Evolutionary conservation across 1,140 invertebrate species (phyloP).

Genomic region (Bombus affinis): DNA sequence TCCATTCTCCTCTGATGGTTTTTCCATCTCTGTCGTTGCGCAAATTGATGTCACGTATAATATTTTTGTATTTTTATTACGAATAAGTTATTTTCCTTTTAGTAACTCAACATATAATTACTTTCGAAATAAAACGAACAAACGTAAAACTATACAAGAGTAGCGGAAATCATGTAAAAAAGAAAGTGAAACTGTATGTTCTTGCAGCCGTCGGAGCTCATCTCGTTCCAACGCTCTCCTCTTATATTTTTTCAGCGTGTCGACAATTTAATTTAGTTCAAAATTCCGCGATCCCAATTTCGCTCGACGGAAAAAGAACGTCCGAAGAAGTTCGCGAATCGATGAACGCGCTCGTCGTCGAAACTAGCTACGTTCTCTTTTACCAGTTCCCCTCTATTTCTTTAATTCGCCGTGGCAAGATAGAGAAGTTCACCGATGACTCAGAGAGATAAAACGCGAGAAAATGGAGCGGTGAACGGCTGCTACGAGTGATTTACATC

Average conservation of each 20-base stretch:
- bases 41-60: too few relatives aligned
- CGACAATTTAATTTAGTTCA: conserved; percentile 39
- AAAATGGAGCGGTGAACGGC: conserved; percentile 11
- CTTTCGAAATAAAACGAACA: too few relatives aligned
- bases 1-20: background rate
- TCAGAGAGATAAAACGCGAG: conserved; percentile 14
- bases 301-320: background rate
- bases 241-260: background rate
- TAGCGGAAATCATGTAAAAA: background rate
- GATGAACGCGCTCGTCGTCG: background rate
- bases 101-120: background rate
- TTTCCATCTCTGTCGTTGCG: background rate
- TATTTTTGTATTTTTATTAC: too few relatives aligned
- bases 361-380: background rate
- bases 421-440: background rate
- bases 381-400: too few relatives aligned
- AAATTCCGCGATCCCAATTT: conserved; percentile 12
- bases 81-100: background rate
- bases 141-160: background rate
- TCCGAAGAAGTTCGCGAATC: background rate
- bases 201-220: background rate
- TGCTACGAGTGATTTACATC: conserved; percentile 36
- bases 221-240: background rate
- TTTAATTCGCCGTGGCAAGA: conserved; percentile 7
- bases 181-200: background rate